phyloP scores from a whole-genome alignment of 64 coral and sea anemone genomes.

The Porites lutea region DNA sequence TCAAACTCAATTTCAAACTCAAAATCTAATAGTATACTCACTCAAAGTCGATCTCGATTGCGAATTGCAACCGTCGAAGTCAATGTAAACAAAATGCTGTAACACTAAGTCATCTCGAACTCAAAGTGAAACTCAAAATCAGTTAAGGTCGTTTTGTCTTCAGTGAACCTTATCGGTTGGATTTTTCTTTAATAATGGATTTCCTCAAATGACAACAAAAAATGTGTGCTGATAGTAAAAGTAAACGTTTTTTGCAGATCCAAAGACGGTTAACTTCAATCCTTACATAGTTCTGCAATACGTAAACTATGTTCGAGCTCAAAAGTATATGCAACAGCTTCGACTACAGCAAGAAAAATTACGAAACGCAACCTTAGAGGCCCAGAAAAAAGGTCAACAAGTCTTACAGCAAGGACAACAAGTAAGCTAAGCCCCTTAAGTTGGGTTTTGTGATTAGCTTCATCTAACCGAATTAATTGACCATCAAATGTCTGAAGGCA shows the following conservation, averaged over 20 bases:
- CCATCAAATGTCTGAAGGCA: no score
- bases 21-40: no score
- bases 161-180: no score
- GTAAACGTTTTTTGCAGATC: conserved; percentile 49
- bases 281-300: conserved; percentile 57
- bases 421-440: conserved; percentile 22
- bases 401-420: conserved; percentile 22
- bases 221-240: neutral
- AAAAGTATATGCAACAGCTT: conserved; percentile 19
- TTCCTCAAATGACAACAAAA: neutral
- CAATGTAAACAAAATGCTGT: no score
- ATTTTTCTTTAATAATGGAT: neutral
- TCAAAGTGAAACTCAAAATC: no score
- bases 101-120: no score
- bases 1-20: no score
- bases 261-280: conserved; percentile 68
- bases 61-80: no score
- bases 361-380: conserved; percentile 42
- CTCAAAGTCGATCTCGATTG: no score
- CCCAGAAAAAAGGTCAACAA: conserved; percentile 9
- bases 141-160: no score
- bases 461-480: no score
- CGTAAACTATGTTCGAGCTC: conserved; percentile 60
- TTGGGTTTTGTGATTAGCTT: no score
- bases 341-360: conserved; percentile 34